Evolutionary conservation across 2,113 vertebrate genomes (phyloP).

Genomic region (Notarius quadriscutis): DNA sequence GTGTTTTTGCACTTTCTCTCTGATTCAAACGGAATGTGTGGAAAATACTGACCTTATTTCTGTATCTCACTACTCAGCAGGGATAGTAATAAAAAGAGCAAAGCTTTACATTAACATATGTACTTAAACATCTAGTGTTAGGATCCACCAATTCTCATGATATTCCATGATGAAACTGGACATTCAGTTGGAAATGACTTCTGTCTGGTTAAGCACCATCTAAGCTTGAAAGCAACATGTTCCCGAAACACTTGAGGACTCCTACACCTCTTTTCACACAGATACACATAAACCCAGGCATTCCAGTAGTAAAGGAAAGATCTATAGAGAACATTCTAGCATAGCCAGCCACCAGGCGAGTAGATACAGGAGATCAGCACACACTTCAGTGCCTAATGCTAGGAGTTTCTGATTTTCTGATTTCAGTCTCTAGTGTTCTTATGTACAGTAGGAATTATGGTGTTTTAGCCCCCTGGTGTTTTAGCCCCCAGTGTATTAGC

Average conservation of each 20-base stretch:
- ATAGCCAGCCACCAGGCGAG: not conserved
- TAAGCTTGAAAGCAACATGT: not conserved
- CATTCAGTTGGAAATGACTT: not conserved
- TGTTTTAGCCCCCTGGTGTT: no score
- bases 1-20: slow-evolving; percentile 1
- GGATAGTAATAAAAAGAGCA: not conserved
- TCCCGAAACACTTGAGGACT: slow-evolving; percentile 1
- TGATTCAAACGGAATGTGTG: not conserved
- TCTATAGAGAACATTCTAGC: slow-evolving; percentile 11
- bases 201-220: not conserved
- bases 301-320: slow-evolving; percentile 12
- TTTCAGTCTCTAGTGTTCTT: slow-evolving; percentile 15
- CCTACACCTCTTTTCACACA: slow-evolving; percentile 1
- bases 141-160: not conserved
- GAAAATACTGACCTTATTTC: not conserved
- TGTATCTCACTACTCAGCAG: not conserved
- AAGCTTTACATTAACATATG: not conserved
- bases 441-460: not conserved
- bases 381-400: slow-evolving; percentile 8
- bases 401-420: slow-evolving; percentile 25
- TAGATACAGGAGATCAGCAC: slow-evolving; percentile 20
- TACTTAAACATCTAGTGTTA: not conserved
- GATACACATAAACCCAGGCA: not conserved
- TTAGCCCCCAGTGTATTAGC: no score
- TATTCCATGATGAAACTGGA: not conserved